These are phyloP conservation scores for Rhopalosiphum maidis DNA, from an alignment of 1,140 invertebrate genomes.

Conservation along the genomic window DNA sequence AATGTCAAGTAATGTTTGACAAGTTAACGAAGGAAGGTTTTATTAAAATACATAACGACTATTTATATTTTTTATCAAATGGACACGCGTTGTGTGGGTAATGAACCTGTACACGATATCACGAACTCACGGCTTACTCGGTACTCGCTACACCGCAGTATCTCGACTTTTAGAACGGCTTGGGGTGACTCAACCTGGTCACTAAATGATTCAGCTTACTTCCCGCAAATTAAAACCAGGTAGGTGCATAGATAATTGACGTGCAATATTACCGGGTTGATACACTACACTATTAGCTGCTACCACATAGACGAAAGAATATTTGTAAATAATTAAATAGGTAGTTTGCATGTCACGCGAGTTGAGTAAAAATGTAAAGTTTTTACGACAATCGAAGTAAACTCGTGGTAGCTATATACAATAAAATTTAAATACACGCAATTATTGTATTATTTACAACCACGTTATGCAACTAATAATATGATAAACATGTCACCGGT, in stretches of 20 bases:
- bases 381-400: not conserved
- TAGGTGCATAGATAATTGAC: not conserved
- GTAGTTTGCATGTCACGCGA: not conserved
- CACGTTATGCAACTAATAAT: not conserved
- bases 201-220: constrained; percentile 20
- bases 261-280: not conserved
- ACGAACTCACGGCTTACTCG: not conserved
- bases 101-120: too few species aligned
- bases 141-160: not conserved
- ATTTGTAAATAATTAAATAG: not conserved
- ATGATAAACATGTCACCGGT: too few species aligned
- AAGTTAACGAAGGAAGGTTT: too few species aligned
- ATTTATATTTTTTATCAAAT: too few species aligned
- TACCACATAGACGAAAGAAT: not conserved
- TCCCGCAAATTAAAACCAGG: not conserved
- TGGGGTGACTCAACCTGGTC: not conserved
- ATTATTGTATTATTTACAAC: not conserved
- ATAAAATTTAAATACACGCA: not conserved
- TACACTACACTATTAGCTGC: not conserved
- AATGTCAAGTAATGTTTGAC: too few species aligned
- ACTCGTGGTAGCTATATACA: not conserved
- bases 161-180: not conserved
- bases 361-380: not conserved
- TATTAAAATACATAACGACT: too few species aligned
- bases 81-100: too few species aligned